Percentiles rank a stretch among this genome's conserved stretches.
These are phyloP conservation scores for Mycetomoellerius zeteki DNA, from an alignment of 1,140 invertebrate species.

Conservation along the genomic window DNA sequence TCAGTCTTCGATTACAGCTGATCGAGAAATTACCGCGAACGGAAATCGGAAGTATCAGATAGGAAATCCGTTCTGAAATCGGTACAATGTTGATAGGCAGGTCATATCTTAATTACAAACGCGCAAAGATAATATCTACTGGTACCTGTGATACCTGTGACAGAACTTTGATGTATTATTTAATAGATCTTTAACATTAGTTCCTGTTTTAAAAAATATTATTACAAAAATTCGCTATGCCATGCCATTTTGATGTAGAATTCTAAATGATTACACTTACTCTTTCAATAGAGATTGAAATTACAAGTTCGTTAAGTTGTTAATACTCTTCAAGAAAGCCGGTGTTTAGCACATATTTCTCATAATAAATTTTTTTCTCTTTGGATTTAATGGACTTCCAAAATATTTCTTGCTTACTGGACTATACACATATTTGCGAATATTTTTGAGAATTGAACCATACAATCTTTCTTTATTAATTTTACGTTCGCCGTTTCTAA, in stretches of 20 bases:
- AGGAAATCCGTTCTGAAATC: background rate
- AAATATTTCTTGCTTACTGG: too few relatives aligned
- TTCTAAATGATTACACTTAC: background rate
- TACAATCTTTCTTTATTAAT: too few relatives aligned
- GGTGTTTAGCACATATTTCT: too few relatives aligned
- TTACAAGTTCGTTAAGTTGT: background rate
- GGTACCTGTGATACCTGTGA: background rate
- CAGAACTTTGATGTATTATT: background rate
- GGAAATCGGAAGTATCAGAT: conserved; percentile 37
- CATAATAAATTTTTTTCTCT: too few relatives aligned
- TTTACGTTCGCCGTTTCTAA: too few relatives aligned
- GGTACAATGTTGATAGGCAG: background rate
- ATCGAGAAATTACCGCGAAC: conserved; percentile 10
- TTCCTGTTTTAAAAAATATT: background rate
- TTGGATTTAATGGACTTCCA: too few relatives aligned
- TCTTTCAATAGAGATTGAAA: background rate
- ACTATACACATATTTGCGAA: too few relatives aligned
- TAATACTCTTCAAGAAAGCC: too few relatives aligned
- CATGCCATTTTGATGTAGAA: background rate
- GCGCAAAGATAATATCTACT: background rate
- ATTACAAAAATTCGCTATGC: background rate
- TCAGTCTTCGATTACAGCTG: conserved; percentile 15
- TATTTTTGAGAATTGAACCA: too few relatives aligned
- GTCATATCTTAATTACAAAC: background rate
- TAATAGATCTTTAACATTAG: background rate